Conservation (phyloP, 2,797 vertebrate genomes). For the Alfaro cultratus region DNA sequence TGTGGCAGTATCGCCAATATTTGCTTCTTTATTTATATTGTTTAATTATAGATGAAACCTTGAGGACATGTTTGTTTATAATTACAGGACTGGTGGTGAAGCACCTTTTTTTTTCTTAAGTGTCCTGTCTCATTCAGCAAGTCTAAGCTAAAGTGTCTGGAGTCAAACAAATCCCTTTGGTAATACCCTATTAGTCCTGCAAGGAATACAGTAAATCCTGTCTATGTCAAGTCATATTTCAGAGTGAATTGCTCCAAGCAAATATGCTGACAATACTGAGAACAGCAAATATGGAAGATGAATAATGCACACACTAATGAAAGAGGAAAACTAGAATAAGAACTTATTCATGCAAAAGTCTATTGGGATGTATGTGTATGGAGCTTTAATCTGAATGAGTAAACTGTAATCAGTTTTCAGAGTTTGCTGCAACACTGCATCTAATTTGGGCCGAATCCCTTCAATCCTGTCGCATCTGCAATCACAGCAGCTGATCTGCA, state of each 20-base stretch:
- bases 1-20: constrained; percentile 16
- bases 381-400: constrained; percentile 46
- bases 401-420: constrained; percentile 58
- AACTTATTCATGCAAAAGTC: constrained; percentile 51
- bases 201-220: constrained; percentile 52
- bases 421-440: constrained; percentile 37
- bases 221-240: constrained; percentile 62
- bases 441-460: constrained; percentile 46
- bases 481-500: constrained; percentile 55
- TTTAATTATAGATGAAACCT: constrained; percentile 9
- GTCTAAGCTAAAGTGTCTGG: constrained; percentile 60
- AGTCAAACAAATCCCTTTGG: constrained; percentile 65
- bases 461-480: constrained; percentile 35
- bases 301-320: constrained; percentile 58
- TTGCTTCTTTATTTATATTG: constrained; percentile 21
- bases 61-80: constrained; percentile 33
- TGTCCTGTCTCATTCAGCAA: constrained; percentile 38
- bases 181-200: constrained; percentile 66
- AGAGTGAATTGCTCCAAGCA: constrained; percentile 44
- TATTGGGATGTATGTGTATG: constrained; percentile 40
- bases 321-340: constrained; percentile 49
- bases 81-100: constrained; percentile 43
- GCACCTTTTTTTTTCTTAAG: constrained; percentile 15
- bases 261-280: constrained; percentile 68
- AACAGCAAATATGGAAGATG: constrained; percentile 51